Evolutionary conservation across 2,113 vertebrate species (phyloP).

Genomic region (Myiozetetes cayanensis): DNA sequence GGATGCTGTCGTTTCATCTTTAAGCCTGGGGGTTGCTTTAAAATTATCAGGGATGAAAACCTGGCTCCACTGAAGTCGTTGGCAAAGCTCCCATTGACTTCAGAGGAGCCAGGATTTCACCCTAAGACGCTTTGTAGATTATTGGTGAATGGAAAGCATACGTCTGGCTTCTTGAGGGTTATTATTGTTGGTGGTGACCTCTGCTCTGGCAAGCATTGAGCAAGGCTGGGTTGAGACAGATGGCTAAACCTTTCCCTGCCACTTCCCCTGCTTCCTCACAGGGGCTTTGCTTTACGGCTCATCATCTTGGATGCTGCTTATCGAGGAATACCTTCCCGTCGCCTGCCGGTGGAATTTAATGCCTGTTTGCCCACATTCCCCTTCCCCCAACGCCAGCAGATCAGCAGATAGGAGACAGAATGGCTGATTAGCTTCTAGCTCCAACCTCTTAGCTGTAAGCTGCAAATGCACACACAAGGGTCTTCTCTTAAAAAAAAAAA

Average conservation of each 20-base stretch:
- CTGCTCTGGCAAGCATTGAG: constrained; percentile 57
- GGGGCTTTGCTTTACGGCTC: constrained; percentile 10
- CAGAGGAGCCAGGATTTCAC: constrained; percentile 63
- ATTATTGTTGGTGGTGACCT: constrained; percentile 62
- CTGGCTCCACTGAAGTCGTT: constrained; percentile 53
- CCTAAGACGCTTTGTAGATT: constrained; percentile 60
- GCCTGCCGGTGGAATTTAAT: constrained; percentile 55
- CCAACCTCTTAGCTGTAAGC: constrained; percentile 29
- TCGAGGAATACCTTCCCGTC: constrained; percentile 35
- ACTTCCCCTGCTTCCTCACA: constrained; percentile 12
- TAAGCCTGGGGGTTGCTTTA: constrained; percentile 52
- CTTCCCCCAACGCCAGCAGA: constrained; percentile 39
- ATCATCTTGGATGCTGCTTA: constrained; percentile 54
- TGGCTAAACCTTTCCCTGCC: constrained; percentile 24
- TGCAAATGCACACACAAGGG: constrained; percentile 24
- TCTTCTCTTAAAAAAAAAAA: background rate
- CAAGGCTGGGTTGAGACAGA: constrained; percentile 23
- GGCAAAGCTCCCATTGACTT: constrained; percentile 65
- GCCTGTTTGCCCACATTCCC: constrained; percentile 54
- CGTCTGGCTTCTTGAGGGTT: constrained; percentile 48
- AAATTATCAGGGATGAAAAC: constrained; percentile 61
- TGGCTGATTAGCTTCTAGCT: constrained; percentile 56
- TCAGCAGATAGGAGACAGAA: constrained; percentile 62
- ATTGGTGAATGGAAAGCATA: constrained; percentile 65
- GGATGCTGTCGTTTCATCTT: constrained; percentile 21